These are phyloP conservation scores for Anarrhichthys ocellatus DNA, from an alignment of 2,113 vertebrate genomes.

Conservation along the genomic window DNA sequence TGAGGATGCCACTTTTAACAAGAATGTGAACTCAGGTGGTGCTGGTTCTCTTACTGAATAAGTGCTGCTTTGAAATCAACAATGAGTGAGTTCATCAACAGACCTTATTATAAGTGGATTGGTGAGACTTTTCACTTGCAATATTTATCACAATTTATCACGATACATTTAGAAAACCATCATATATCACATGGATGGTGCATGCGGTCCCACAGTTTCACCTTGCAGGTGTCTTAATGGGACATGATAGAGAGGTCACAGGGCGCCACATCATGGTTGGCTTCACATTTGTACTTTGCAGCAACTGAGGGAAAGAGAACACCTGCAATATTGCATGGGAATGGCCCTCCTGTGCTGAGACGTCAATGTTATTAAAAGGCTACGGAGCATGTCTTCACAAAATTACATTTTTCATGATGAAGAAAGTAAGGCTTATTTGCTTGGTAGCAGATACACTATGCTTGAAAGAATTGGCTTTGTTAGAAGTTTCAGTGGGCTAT, in stretches of 20 bases:
- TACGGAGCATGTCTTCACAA: conserved; percentile 57
- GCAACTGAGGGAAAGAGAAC: conserved; percentile 55
- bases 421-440: conserved; percentile 46
- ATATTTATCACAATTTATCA: not conserved
- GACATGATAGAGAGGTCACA: conserved; percentile 25
- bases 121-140: not conserved
- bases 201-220: not conserved
- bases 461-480: conserved; percentile 54
- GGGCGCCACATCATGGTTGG: conserved; percentile 28
- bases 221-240: conserved; percentile 26
- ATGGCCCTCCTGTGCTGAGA: conserved; percentile 15
- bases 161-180: not conserved
- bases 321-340: conserved; percentile 49
- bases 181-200: not conserved
- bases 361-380: conserved; percentile 67
- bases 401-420: conserved; percentile 57
- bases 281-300: conserved; percentile 43
- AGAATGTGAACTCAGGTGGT: not conserved
- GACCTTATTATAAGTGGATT: not conserved
- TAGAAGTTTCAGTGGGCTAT: conserved; percentile 46
- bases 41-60: not conserved
- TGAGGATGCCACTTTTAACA: not conserved
- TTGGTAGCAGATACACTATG: conserved; percentile 31
- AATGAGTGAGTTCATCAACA: not conserved
- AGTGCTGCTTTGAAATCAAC: not conserved